phyloP scores from a whole-genome alignment of 2,797 vertebrate species.

The Delichon dasypus region DNA sequence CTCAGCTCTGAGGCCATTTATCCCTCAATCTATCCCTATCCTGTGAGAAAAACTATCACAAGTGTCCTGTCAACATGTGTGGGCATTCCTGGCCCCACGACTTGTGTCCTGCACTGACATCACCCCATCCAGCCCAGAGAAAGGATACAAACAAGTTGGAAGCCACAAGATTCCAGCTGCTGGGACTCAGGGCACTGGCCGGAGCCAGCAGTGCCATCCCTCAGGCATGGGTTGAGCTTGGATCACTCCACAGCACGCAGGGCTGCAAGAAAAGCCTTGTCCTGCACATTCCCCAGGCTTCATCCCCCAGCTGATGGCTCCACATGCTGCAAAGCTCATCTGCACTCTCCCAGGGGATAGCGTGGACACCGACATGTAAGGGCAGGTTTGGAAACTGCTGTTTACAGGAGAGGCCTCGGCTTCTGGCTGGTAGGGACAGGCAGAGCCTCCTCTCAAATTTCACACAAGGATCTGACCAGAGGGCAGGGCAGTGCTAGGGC shows the following conservation, averaged over 20 bases:
- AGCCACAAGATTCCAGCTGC: neutral
- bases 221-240: neutral
- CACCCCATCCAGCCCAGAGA: neutral
- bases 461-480: neutral
- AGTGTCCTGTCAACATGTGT: rapidly evolving
- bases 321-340: neutral
- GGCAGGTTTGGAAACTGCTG: constrained; percentile 10
- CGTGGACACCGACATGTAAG: neutral
- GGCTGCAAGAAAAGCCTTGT: neutral
- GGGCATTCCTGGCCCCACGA: rapidly evolving
- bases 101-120: neutral
- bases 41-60: neutral
- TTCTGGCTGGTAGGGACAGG: neutral
- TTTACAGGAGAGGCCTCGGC: constrained; percentile 8
- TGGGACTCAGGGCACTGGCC: rapidly evolving
- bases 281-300: neutral
- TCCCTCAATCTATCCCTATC: neutral
- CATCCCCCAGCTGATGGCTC: neutral
- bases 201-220: neutral
- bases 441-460: constrained; percentile 41
- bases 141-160: neutral
- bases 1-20: neutral
- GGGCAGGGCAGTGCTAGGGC: neutral
- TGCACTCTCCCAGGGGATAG: neutral
- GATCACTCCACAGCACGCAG: neutral